Evolutionary conservation across 2,113 vertebrate genomes (phyloP).

Genomic region (Sturnira hondurensis): DNA sequence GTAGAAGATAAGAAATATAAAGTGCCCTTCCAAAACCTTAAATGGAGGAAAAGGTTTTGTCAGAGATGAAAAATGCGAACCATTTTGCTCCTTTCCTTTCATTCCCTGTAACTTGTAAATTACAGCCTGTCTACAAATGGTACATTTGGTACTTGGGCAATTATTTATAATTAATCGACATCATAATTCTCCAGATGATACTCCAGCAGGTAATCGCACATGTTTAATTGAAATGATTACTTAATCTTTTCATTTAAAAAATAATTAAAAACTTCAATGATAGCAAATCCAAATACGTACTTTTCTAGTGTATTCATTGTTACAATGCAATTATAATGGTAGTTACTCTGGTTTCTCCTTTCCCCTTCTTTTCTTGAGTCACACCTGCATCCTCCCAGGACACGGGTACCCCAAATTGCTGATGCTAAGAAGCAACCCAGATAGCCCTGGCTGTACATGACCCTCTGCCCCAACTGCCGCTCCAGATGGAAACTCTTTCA

Average conservation of each 20-base stretch:
- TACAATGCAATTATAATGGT: background rate
- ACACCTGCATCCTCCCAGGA: slow-evolving; percentile 29
- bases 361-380: background rate
- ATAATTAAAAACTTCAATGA: slow-evolving; percentile 15
- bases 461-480: background rate
- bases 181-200: slow-evolving; percentile 16
- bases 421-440: background rate
- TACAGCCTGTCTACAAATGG: slow-evolving; percentile 22
- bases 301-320: slow-evolving; percentile 7
- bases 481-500: background rate
- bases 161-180: slow-evolving; percentile 42
- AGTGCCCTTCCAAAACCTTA: background rate
- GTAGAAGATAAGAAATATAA: background rate
- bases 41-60: background rate
- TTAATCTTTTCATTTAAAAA: slow-evolving; percentile 44
- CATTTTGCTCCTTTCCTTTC: background rate
- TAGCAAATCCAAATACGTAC: slow-evolving; percentile 13
- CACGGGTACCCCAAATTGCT: background rate
- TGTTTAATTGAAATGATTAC: slow-evolving; percentile 50
- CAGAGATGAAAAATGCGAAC: background rate
- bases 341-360: background rate
- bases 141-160: slow-evolving; percentile 38
- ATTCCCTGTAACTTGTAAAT: slow-evolving; percentile 33
- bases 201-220: slow-evolving; percentile 26
- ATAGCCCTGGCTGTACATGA: background rate